Evolutionary conservation across 2,797 vertebrate genomes (phyloP).

Genomic region (Capromys pilorides): DNA sequence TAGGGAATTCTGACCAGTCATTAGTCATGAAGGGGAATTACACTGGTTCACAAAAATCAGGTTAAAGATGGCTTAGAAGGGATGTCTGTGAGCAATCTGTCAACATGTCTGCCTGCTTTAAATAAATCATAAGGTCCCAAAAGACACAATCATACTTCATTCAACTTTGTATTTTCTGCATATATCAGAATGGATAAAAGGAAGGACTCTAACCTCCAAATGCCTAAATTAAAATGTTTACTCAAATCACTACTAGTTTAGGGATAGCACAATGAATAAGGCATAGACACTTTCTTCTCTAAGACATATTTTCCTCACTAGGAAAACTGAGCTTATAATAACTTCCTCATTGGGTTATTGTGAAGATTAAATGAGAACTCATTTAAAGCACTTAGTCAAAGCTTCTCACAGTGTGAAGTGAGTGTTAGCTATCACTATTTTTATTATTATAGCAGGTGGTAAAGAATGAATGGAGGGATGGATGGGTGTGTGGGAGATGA

Average conservation of each 20-base stretch:
- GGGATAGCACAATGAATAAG: not conserved
- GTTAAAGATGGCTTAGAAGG: not conserved
- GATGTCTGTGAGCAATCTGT: not conserved
- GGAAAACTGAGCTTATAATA: slow-evolving; percentile 49
- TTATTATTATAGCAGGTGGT: slow-evolving; percentile 62
- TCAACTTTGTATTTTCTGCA: not conserved
- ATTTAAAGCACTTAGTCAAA: slow-evolving; percentile 57
- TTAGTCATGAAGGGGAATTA: slow-evolving; percentile 39
- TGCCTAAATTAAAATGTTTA: slow-evolving; percentile 47
- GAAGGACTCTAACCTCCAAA: not conserved
- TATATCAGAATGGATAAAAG: not conserved
- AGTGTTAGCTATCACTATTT: slow-evolving; percentile 58
- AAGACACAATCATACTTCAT: not conserved
- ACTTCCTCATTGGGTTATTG: slow-evolving; percentile 59
- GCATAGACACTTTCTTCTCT: not conserved
- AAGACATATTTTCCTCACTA: slow-evolving; percentile 43
- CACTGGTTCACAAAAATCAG: not conserved
- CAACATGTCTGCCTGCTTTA: slow-evolving; percentile 13
- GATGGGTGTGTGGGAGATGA: slow-evolving; percentile 33
- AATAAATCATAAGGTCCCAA: not conserved
- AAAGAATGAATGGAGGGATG: slow-evolving; percentile 36
- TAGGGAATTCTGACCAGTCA: slow-evolving; percentile 14
- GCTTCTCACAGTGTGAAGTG: slow-evolving; percentile 24
- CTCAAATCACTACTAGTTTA: not conserved
- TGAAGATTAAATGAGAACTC: slow-evolving; percentile 59